Conservation (phyloP, 2,888 invertebrate genomes). For the Athalia rosae region DNA sequence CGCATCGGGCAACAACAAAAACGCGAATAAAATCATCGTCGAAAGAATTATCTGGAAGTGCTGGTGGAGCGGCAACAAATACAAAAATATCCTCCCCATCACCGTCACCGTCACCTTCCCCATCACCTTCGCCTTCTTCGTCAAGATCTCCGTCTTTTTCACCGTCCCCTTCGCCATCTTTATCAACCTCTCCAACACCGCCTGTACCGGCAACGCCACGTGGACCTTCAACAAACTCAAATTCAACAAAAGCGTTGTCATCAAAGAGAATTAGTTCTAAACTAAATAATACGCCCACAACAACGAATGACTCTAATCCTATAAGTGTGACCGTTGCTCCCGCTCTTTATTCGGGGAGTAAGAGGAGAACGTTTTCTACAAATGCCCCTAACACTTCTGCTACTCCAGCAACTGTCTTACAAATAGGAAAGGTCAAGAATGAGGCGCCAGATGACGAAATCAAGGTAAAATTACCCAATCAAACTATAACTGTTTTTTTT, state of each 20-base stretch:
- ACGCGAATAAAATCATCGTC: slow-evolving; percentile 2
- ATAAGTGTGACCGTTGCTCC: no score
- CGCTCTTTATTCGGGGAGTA: no score
- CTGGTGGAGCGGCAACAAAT: no score
- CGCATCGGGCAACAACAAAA: neutral
- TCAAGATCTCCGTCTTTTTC: neutral
- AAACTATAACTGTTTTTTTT: no score
- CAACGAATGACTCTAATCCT: no score
- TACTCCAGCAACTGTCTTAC: neutral
- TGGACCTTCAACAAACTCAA: neutral
- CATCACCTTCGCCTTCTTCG: slow-evolving; percentile 9
- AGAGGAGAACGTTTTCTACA: no score
- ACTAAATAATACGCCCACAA: no score
- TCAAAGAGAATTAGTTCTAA: no score
- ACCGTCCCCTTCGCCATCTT: neutral
- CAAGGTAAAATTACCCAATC: slow-evolving; percentile 76
- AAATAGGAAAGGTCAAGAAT: slow-evolving; percentile 77
- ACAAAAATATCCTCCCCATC: no score
- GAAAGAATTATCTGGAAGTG: no score
- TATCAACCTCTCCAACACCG: slow-evolving; percentile 1
- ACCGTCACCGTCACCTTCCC: slow-evolving; percentile 5
- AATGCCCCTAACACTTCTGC: no score
- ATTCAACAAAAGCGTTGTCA: no score
- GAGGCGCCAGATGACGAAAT: slow-evolving; percentile 85
- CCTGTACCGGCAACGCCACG: slow-evolving; percentile 28